Percentiles rank a stretch among this genome's conserved stretches.
phyloP scores from a whole-genome alignment of 2,797 vertebrate genomes.

The Myotis vivesi region DNA sequence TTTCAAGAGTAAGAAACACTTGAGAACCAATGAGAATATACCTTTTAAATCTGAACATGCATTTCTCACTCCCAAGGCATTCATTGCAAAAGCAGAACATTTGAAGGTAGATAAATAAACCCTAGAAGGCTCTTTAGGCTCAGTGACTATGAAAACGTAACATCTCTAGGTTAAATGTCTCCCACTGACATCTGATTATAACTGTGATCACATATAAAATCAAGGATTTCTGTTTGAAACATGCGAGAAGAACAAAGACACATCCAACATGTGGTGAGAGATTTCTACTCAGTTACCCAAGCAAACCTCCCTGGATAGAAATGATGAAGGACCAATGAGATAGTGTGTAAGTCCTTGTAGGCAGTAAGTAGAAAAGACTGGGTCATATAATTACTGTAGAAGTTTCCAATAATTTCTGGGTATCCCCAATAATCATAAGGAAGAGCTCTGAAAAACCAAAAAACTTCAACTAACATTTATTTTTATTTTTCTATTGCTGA shows the following conservation, averaged over 20 bases:
- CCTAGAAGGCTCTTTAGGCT: background rate
- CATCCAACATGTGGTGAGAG: background rate
- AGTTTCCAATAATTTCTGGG: constrained; percentile 10
- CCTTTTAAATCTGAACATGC: constrained; percentile 10
- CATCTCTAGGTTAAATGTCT: background rate
- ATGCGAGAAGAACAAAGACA: background rate
- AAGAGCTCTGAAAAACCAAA: constrained; percentile 27
- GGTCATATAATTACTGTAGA: background rate
- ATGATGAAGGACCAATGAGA: background rate
- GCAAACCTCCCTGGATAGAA: background rate
- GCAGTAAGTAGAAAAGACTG: background rate
- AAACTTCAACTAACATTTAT: constrained; percentile 40
- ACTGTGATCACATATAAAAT: background rate
- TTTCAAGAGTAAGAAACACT: constrained; percentile 46
- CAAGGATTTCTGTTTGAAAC: background rate
- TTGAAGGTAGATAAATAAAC: background rate
- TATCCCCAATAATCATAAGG: background rate
- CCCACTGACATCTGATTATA: background rate
- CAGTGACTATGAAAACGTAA: constrained; percentile 2
- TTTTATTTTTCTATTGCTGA: background rate
- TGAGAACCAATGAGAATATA: background rate
- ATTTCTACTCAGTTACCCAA: background rate
- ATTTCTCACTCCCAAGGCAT: background rate
- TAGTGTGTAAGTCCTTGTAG: background rate
- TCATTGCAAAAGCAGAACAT: constrained; percentile 4